phyloP scores from a whole-genome alignment of 1,140 invertebrate species.

The Globodera ellingtonae region DNA sequence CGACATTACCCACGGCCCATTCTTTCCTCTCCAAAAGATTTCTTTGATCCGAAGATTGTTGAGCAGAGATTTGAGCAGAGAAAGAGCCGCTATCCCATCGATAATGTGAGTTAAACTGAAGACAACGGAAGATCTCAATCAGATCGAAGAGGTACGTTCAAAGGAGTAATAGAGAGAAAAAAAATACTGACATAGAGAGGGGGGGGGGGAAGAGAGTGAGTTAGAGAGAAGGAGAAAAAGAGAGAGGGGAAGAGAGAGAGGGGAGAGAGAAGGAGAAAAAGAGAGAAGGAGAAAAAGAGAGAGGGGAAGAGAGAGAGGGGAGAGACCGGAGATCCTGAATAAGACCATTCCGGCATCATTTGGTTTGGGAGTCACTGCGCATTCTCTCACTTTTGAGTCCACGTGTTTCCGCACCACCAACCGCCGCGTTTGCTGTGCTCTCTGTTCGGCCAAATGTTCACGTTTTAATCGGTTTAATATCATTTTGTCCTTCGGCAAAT shows the following conservation, averaged over 20 bases:
- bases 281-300: too few relatives aligned
- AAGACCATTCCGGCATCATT: too few relatives aligned
- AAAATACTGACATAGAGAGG: too few relatives aligned
- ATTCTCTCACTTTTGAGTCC: constrained; percentile 53
- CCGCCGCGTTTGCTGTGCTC: constrained; percentile 29
- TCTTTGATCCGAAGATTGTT: not conserved
- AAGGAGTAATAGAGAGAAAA: too few relatives aligned
- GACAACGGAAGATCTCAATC: too few relatives aligned
- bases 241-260: not conserved
- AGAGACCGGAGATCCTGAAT: not conserved
- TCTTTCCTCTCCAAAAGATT: not conserved
- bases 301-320: not conserved
- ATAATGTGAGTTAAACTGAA: too few relatives aligned
- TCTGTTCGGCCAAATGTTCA: constrained; percentile 35
- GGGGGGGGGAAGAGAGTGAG: not conserved
- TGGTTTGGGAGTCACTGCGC: too few relatives aligned
- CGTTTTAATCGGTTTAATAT: constrained; percentile 48
- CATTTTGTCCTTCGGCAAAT: constrained; percentile 49
- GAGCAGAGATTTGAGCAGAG: not conserved
- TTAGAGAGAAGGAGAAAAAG: not conserved
- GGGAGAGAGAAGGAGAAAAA: too few relatives aligned
- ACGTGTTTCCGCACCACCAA: constrained; percentile 57
- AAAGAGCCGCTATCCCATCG: too few relatives aligned
- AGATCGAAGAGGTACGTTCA: too few relatives aligned
- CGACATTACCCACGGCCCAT: not conserved